A percentile compares a stretch with the other conserved stretches of the same genome.
Evolutionary conservation across 2,797 vertebrate species (phyloP).

Genomic region (Esox masquinongy): DNA sequence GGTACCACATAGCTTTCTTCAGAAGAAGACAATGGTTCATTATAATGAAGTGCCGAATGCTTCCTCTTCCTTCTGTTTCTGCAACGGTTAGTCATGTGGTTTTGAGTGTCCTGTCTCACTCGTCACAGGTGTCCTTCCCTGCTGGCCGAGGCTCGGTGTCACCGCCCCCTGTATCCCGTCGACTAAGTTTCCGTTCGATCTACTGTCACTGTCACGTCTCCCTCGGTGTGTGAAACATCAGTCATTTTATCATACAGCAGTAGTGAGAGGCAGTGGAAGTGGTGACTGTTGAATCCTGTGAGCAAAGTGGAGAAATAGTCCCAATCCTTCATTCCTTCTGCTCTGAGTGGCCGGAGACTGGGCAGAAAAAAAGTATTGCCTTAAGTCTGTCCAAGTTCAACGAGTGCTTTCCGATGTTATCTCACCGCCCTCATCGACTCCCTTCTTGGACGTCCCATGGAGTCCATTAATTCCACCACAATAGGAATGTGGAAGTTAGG

Average conservation of each 20-base stretch:
- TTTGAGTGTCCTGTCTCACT: slow-evolving; percentile 15
- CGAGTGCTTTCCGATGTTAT: neutral
- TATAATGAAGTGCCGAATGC: neutral
- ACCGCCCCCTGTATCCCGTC: slow-evolving; percentile 32
- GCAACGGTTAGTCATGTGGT: slow-evolving; percentile 6
- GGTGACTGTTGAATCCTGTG: neutral
- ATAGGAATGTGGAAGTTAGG: neutral
- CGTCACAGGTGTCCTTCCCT: slow-evolving; percentile 20
- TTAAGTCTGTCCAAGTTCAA: neutral
- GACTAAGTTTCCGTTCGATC: slow-evolving; percentile 28
- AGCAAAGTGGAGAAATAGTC: neutral
- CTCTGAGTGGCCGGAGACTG: neutral
- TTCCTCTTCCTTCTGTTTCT: neutral
- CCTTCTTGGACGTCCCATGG: neutral
- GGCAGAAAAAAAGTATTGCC: neutral
- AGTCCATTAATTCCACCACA: neutral
- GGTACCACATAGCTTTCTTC: neutral
- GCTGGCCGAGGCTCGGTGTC: slow-evolving; percentile 15
- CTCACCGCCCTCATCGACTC: neutral
- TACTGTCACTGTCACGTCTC: neutral
- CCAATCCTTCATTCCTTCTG: neutral
- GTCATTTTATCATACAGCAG: neutral
- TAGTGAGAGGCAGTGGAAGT: neutral
- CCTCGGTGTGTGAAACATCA: neutral
- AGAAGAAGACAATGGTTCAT: neutral